These are phyloP conservation scores for Dendrophyllia cribrosa DNA, from an alignment of 64 coral and sea anemone species.

Conservation along the genomic window DNA sequence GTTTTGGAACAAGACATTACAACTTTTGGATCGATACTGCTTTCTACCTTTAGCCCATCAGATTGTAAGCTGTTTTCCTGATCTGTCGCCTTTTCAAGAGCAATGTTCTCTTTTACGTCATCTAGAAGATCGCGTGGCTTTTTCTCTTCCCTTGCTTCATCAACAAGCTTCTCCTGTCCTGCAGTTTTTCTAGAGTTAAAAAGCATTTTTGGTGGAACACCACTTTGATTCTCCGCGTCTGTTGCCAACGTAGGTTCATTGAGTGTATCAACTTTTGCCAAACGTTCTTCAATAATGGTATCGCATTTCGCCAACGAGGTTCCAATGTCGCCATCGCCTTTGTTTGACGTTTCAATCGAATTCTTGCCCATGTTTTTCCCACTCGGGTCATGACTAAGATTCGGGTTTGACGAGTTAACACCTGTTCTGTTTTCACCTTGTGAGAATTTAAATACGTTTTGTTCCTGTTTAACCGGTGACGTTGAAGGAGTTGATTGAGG, in stretches of 20 bases:
- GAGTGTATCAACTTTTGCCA: not conserved
- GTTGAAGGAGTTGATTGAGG: conserved; percentile 1
- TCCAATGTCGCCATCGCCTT: not conserved
- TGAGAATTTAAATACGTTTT: not conserved
- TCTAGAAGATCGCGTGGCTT: conserved; percentile 8
- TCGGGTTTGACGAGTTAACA: not conserved
- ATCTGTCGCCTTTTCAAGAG: not conserved
- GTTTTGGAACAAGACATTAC: not conserved
- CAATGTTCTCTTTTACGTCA: not conserved
- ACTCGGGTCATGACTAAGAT: not conserved
- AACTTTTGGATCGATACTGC: not conserved
- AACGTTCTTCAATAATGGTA: not conserved
- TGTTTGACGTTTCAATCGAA: not conserved
- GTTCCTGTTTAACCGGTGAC: not conserved
- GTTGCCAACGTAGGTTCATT: not conserved
- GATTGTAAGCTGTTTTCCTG: not conserved
- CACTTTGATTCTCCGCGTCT: not conserved
- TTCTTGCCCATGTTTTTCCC: not conserved
- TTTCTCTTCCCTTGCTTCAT: not conserved
- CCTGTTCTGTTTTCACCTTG: not conserved
- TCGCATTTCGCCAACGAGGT: not conserved
- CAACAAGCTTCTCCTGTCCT: not conserved
- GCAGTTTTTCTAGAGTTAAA: not conserved
- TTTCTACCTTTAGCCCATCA: not conserved
- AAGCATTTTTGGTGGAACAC: not conserved